These are phyloP conservation scores for Emys orbicularis DNA, from an alignment of 2,797 vertebrate genomes.

Conservation along the genomic window DNA sequence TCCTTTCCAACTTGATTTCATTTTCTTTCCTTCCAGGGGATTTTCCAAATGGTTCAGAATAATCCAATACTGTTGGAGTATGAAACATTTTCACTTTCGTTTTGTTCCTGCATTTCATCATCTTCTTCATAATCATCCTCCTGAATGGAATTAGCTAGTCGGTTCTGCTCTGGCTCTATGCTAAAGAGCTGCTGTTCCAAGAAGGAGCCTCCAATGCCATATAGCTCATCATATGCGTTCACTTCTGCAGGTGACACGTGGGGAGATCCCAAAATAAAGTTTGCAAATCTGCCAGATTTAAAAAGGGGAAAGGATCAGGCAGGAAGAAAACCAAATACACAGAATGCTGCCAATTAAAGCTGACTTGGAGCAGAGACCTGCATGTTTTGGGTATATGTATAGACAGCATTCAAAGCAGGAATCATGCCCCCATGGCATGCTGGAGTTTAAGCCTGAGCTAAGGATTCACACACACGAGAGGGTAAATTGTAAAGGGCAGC, in stretches of 20 bases:
- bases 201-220: constrained; percentile 79
- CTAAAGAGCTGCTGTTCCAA: constrained; percentile 82
- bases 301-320: constrained; percentile 25
- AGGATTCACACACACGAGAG: not conserved
- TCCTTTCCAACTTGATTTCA: not conserved
- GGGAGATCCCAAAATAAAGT: constrained; percentile 82
- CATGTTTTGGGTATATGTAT: not conserved
- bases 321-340: not conserved
- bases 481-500: fast-evolving
- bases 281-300: constrained; percentile 83
- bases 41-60: constrained; percentile 35
- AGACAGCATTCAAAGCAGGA: not conserved
- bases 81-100: not conserved
- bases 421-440: not conserved
- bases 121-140: constrained; percentile 48
- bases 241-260: constrained; percentile 83
- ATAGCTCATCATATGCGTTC: constrained; percentile 77
- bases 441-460: not conserved
- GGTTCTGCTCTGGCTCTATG: not conserved
- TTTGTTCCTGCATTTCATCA: constrained; percentile 7
- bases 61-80: constrained; percentile 41
- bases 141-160: not conserved
- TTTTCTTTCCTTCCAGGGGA: not conserved
- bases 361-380: not conserved
- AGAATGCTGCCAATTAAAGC: not conserved